Evolutionary conservation across 2,797 vertebrate genomes (phyloP).

Genomic region (Hephaestus fuliginosus): DNA sequence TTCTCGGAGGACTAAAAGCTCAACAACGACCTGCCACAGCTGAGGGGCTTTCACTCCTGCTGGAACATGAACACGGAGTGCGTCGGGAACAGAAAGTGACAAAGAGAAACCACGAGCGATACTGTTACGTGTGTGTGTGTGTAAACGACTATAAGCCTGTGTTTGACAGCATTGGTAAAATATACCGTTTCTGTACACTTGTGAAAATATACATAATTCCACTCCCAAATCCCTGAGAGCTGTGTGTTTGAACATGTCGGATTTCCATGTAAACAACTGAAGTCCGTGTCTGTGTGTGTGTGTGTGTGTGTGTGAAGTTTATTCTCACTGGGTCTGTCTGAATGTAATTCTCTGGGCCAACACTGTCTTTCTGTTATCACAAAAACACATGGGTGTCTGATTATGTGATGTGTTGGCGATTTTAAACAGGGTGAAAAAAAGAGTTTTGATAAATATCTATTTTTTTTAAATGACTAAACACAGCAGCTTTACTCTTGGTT

Average conservation of each 20-base stretch:
- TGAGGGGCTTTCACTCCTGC: not conserved
- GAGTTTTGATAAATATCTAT: not conserved
- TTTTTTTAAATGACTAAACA: not conserved
- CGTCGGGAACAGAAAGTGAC: slow-evolving; percentile 15
- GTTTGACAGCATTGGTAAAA: slow-evolving; percentile 20
- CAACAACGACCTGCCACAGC: not conserved
- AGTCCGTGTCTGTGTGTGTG: not conserved
- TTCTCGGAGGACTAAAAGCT: not conserved
- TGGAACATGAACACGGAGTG: not conserved
- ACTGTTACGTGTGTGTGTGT: not conserved
- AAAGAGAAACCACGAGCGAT: slow-evolving; percentile 19
- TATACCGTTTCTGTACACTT: slow-evolving; percentile 9
- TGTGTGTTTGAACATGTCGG: slow-evolving; percentile 19
- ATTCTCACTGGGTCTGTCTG: slow-evolving; percentile 22
- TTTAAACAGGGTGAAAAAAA: not conserved
- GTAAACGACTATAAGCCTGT: not conserved
- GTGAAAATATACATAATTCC: slow-evolving; percentile 25
- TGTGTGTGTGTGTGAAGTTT: slow-evolving; percentile 6
- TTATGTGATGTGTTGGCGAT: not conserved
- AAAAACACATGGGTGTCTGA: slow-evolving; percentile 1
- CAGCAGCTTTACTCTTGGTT: not conserved
- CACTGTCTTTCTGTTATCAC: not conserved
- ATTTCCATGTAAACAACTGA: slow-evolving; percentile 13
- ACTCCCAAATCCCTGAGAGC: slow-evolving; percentile 15
- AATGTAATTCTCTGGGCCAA: not conserved